phyloP scores from a whole-genome alignment of 2,888 invertebrate species.

The Euzetes globulus region DNA sequence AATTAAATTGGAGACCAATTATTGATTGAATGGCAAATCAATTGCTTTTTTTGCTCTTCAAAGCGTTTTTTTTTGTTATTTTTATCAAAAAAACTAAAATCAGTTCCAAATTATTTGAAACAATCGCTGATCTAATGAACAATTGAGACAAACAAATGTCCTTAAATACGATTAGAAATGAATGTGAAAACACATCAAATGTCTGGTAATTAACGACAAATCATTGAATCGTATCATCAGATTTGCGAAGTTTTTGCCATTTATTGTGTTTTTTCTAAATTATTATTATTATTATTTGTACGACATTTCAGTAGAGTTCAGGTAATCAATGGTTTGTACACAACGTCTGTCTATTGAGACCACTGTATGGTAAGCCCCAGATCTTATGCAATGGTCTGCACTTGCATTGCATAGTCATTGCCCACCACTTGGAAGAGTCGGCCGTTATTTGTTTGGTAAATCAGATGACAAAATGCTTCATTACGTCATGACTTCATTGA shows the following conservation, averaged over 20 bases:
- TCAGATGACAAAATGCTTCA: neutral
- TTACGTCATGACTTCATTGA: neutral
- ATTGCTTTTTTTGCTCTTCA: neutral
- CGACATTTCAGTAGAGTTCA: conserved; percentile 1
- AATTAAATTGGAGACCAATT: neutral
- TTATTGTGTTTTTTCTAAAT: neutral
- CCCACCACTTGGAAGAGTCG: neutral
- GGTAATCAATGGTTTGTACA: neutral
- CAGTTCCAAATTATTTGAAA: too few species aligned
- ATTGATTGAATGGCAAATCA: neutral
- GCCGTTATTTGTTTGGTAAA: neutral
- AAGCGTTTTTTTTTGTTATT: too few species aligned
- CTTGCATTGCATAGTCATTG: neutral
- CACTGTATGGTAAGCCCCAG: neutral
- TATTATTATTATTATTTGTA: conserved; percentile 25
- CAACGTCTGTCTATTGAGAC: neutral
- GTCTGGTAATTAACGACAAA: neutral
- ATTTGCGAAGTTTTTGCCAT: neutral
- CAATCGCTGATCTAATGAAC: too few species aligned
- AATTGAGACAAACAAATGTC: neutral
- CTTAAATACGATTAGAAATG: neutral
- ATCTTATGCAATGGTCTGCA: neutral
- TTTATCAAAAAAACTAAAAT: too few species aligned
- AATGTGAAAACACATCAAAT: neutral
- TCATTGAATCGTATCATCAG: neutral